Evolutionary conservation across 1,140 invertebrate species (phyloP).

Genomic region (Dermatophagoides farinae): DNA sequence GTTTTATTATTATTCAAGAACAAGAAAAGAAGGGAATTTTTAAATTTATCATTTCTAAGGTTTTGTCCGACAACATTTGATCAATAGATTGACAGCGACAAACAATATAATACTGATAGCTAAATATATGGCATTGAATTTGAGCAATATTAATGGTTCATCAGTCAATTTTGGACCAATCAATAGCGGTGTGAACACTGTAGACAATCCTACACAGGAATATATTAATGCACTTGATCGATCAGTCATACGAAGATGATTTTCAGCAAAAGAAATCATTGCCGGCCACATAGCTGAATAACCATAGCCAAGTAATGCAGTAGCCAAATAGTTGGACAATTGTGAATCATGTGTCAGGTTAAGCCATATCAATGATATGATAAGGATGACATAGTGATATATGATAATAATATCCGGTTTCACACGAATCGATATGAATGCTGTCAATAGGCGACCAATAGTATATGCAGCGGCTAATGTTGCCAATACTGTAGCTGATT

Average conservation of each 20-base stretch:
- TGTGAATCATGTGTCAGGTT: background rate
- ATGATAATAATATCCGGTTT: background rate
- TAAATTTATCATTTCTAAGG: no score
- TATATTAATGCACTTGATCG: background rate
- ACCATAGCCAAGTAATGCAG: background rate
- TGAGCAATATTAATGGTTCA: background rate
- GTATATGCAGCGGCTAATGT: background rate
- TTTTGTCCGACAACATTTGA: background rate
- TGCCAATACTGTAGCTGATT: background rate
- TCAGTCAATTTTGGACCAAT: background rate
- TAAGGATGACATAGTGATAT: background rate
- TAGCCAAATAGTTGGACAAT: background rate
- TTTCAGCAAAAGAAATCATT: background rate
- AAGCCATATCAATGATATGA: background rate
- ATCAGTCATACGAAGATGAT: background rate
- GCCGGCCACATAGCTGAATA: conserved; percentile 1
- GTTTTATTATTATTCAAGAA: no score
- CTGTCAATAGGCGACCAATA: background rate
- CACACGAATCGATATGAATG: background rate
- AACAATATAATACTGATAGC: background rate
- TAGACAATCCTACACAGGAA: background rate
- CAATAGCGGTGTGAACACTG: background rate
- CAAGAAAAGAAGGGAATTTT: no score
- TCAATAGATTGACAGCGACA: background rate
- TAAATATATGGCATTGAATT: background rate